Conservation (phyloP, 2,797 vertebrate species). For the Acanthurus leucopareius region DNA sequence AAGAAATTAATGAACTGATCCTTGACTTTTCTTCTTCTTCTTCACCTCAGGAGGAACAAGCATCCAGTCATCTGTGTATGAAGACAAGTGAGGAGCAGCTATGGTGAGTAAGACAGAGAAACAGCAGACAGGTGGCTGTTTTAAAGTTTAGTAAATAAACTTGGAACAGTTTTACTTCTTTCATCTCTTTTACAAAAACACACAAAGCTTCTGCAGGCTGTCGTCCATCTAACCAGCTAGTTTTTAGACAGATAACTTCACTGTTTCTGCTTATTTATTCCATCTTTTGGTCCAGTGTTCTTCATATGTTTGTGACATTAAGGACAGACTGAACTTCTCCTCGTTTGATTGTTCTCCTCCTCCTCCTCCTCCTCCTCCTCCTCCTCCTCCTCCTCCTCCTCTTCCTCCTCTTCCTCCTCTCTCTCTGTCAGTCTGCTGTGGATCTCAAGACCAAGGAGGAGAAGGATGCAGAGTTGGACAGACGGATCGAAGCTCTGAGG, state of each 20-base stretch:
- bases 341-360: not conserved
- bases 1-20: not conserved
- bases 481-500: conserved; percentile 91
- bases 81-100: conserved; percentile 67
- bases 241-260: too few species aligned
- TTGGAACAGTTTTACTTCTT: too few species aligned
- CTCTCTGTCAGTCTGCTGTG: conserved; percentile 83
- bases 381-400: not conserved
- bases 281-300: not conserved
- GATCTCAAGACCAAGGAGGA: conserved; percentile 94
- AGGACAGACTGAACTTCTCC: not conserved
- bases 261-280: too few species aligned
- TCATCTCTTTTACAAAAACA: too few species aligned
- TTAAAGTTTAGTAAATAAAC: not conserved
- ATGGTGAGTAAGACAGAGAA: conserved; percentile 81
- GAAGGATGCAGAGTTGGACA: conserved; percentile 93
- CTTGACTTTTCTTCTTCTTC: conserved; percentile 4
- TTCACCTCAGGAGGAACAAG: conserved; percentile 36
- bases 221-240: too few species aligned
- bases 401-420: not conserved
- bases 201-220: too few species aligned
- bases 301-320: not conserved
- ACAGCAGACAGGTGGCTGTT: not conserved
- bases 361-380: not conserved
- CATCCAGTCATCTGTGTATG: conserved; percentile 28